Evolutionary conservation across 1,140 invertebrate species (phyloP), one percentile per base, ranked within the genome.

Genomic region (Antheraea pernyi): DNA sequence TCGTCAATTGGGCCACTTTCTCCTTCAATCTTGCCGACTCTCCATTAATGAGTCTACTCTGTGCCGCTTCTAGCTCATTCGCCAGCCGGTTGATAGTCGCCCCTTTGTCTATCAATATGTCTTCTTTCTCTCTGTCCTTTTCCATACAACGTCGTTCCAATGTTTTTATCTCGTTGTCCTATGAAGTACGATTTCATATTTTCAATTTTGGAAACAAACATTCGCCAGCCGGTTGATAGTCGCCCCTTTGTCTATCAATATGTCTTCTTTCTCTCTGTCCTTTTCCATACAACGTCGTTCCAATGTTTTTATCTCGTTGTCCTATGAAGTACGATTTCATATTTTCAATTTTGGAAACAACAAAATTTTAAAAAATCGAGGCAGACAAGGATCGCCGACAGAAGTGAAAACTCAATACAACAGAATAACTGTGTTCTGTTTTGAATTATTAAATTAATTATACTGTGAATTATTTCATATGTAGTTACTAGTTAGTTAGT

Each of bases 101-200:
- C 0, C 93, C 91, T 68, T 94, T 94, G 37, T 94, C 93, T 65
- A 93, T 78, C 9, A 94, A 65, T 73, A 94, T 86, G 7, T 89
- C 84, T 72, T 94, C 93, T 65, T 94, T 93, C 37, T 91, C 91
- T 30, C 85, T 81, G 46, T 94, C 93, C n/a, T 93, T 73, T 4
- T 94, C 91, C 70, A 89, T 84, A 73, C 93, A 94, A 11, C 93
- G 89, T 36, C 88, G 86, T 61, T 93, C 91, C 67, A 94, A 78
- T 37, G 78, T 77, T 69, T 93, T 93, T 58, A 94, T 81, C 77
- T 94, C 93, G 65, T 91, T 92, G 62, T 93, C 91, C 84, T 94
- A 42, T 0, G 7, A 9, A 65, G 48, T 30, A 30, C 22, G 22
- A 30, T 30, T 30, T 30, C 22, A 42, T 61, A 22, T 30, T 59